These are phyloP conservation scores for Drosophila melanica DNA, from an alignment of 1,140 invertebrate genomes.

Conservation along the genomic window DNA sequence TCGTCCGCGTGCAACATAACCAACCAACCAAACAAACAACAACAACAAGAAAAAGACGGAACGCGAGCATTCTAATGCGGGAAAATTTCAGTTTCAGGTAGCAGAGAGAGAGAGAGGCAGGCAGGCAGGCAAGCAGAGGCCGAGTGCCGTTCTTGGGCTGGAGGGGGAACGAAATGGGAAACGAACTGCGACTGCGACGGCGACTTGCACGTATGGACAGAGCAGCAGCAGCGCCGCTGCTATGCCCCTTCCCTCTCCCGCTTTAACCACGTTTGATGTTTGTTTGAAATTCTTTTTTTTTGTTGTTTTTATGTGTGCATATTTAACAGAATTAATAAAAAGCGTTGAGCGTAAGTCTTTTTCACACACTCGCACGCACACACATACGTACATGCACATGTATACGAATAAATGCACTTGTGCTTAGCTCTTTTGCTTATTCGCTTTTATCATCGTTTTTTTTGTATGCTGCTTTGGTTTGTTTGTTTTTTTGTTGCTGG, in stretches of 20 bases:
- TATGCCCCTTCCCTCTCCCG: not conserved
- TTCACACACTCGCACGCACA: conserved; percentile 47
- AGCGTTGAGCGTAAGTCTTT: conserved; percentile 49
- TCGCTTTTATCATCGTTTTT: conserved; percentile 20
- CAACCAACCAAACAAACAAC: conserved; percentile 34
- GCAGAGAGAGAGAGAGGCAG: conserved; percentile 40
- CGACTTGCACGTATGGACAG: conserved; percentile 39
- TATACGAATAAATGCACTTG: conserved; percentile 34
- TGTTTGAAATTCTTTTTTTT: conserved; percentile 59
- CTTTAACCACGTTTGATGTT: conserved; percentile 35
- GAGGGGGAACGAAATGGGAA: conserved; percentile 44
- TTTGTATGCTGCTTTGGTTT: conserved; percentile 38
- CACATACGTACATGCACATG: conserved; percentile 19
- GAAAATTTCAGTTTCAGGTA: conserved; percentile 81
- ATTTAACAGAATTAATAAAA: conserved; percentile 61
- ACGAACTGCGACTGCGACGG: conserved; percentile 29
- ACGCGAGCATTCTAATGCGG: conserved; percentile 72
- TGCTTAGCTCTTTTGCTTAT: conserved; percentile 29
- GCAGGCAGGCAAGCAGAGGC: conserved; percentile 11
- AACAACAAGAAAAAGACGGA: conserved; percentile 22
- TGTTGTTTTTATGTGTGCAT: conserved; percentile 38
- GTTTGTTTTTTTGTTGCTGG: conserved; percentile 16
- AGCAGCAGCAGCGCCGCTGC: not conserved
- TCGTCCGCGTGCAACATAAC: conserved; percentile 72
- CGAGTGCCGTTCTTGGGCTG: conserved; percentile 23